Evolutionary conservation across 2,797 vertebrate genomes (phyloP), one percentile per base, ranked within the genome.

Genomic region (Arctocebus calabarensis): DNA sequence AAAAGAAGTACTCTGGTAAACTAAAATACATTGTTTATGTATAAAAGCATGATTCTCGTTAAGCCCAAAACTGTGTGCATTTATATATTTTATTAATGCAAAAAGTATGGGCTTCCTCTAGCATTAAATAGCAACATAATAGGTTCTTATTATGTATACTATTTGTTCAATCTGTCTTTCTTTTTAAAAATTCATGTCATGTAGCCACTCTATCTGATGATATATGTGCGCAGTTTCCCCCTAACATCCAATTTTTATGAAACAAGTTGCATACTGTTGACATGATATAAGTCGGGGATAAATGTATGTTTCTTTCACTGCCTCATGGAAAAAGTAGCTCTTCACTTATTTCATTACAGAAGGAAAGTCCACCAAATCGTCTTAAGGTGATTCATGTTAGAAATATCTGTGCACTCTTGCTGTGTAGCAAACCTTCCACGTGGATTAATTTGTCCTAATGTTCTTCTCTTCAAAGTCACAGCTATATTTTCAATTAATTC

Each of bases 401-500:
- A 88, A 95, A 92, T 81, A 77, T 68, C 45, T 81, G 7, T 59
- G 19, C 48, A 94, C 43, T 94, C 29, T 92, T 57, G 32, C 43
- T 92, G 2, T 68, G n/a, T 40, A 88, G 79, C 29, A 91, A 92
- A 91, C 27, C 9, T 85, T 40, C 32, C 34, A 84, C 59, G 77
- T 23, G 34, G 40, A 66, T 57, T 94, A 89, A 97, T 97, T 84
- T 91, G n/a, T 89, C 77, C 64, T 86, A 71, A 87, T 95, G 22
- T 23, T 83, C 75, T 91, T 86, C 23, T 55, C 25, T 95, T 92
- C 81, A 81, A 83, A 77, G 61, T 48, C 40, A 48, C 17, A 87
- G 23, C 48, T 73, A 71, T 87, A 86, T 94, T 91, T 96, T 95
- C 79, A 84, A 95, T 93, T 94, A 73, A 48, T 61, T 94, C 88